These are phyloP conservation scores for Odontamblyopus lacepedii DNA, from an alignment of 2,797 vertebrate genomes.

Conservation along the genomic window DNA sequence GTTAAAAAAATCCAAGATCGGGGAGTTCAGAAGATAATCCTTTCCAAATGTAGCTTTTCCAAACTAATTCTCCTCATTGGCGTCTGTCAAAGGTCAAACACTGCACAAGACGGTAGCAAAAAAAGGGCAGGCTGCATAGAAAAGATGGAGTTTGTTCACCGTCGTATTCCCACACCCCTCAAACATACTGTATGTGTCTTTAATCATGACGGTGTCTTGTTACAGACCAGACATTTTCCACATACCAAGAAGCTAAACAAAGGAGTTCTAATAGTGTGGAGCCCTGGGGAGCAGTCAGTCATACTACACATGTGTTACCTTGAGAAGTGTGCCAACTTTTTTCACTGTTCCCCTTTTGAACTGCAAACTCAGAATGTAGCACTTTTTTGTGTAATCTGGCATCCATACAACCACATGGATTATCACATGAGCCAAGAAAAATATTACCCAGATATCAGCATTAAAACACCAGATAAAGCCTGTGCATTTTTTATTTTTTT, in stretches of 20 bases:
- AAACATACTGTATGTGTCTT: background rate
- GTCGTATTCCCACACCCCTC: too few species aligned
- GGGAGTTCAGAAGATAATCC: conserved; percentile 21
- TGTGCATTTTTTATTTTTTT: background rate
- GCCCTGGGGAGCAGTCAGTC: conserved; percentile 18
- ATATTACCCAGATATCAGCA: too few species aligned
- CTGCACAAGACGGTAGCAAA: conserved; percentile 6
- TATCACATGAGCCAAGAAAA: background rate
- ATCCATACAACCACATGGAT: conserved; percentile 16
- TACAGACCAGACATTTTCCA: conserved; percentile 19
- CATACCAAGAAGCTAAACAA: conserved; percentile 14
- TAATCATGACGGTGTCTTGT: conserved; percentile 9
- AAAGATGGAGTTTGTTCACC: conserved; percentile 3
- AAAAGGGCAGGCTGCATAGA: background rate
- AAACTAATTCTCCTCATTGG: conserved; percentile 15
- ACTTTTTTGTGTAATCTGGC: conserved; percentile 1
- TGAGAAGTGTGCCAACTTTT: conserved; percentile 22
- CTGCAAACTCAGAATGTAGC: conserved; percentile 27
- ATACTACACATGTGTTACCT: conserved; percentile 21
- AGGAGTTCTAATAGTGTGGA: conserved; percentile 19
- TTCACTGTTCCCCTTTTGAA: conserved; percentile 21
- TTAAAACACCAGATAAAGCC: too few species aligned
- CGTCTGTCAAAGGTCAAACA: conserved; percentile 15
- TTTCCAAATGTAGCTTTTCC: conserved; percentile 23
- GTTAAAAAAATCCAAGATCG: background rate